Evolutionary conservation across 2,113 vertebrate species (phyloP).

Genomic region (Stomatorhinus ivindoensis): DNA sequence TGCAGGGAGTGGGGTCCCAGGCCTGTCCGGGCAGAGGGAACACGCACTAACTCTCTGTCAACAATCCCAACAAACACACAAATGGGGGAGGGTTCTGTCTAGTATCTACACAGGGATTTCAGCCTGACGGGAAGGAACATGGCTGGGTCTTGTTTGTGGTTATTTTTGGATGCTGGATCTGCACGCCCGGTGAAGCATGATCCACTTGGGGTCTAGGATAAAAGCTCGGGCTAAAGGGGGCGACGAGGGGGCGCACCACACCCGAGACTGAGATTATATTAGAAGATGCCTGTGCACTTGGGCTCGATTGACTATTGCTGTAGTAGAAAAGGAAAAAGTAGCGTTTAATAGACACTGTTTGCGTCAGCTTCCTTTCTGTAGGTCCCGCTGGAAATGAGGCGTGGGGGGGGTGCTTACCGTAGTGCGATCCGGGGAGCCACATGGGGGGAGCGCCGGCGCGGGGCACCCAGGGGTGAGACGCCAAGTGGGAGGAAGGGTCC

Average conservation of each 20-base stretch:
- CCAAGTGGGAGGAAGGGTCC: slow-evolving; percentile 76
- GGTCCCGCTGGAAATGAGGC: neutral
- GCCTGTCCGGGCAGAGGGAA: slow-evolving; percentile 53
- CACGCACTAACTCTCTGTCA: neutral
- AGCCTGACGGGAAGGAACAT: neutral
- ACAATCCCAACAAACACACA: neutral
- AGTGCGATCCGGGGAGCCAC: slow-evolving; percentile 80
- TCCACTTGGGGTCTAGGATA: neutral
- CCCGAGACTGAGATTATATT: neutral
- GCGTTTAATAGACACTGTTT: neutral
- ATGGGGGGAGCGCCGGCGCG: slow-evolving; percentile 80
- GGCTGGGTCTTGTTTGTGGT: slow-evolving; percentile 18
- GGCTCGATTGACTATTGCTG: neutral
- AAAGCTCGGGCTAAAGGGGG: neutral
- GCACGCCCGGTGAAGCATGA: neutral
- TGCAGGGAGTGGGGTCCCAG: slow-evolving; percentile 81
- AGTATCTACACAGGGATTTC: slow-evolving; percentile 33
- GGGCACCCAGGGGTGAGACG: slow-evolving; percentile 84
- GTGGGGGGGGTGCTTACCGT: slow-evolving; percentile 54
- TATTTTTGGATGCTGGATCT: slow-evolving; percentile 30
- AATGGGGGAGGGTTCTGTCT: slow-evolving; percentile 7
- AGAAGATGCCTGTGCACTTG: neutral
- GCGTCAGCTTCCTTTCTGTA: neutral
- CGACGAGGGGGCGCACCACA: neutral
- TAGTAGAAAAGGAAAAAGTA: neutral